Evolutionary conservation across 2,113 vertebrate genomes (phyloP).

Genomic region (Oreochromis spilurus): DNA sequence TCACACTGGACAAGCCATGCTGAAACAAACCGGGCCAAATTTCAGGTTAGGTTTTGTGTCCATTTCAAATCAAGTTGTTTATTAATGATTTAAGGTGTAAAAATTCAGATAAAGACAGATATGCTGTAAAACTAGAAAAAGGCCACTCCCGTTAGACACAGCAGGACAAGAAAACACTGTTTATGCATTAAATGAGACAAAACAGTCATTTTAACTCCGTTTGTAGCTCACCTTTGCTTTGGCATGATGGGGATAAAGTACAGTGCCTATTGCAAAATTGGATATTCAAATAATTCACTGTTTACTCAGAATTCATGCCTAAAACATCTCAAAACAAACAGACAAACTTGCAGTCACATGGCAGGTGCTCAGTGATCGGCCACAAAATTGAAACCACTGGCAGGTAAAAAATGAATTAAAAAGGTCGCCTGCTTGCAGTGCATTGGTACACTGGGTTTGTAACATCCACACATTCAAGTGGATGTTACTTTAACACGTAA

Average conservation of each 20-base stretch:
- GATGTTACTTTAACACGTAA: background rate
- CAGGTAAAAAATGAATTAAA: background rate
- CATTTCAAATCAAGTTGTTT: background rate
- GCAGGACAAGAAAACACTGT: background rate
- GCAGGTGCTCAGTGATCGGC: background rate
- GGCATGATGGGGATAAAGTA: constrained; percentile 17
- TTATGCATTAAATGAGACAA: background rate
- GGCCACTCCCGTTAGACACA: background rate
- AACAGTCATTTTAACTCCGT: background rate
- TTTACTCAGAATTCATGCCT: background rate
- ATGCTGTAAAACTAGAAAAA: background rate
- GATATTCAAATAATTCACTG: background rate
- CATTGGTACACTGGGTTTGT: background rate
- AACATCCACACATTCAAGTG: background rate
- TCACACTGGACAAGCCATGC: constrained; percentile 5
- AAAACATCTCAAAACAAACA: background rate
- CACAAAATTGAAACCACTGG: background rate
- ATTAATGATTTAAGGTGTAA: background rate
- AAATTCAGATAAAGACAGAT: background rate
- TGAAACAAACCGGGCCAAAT: background rate
- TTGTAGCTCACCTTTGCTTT: constrained; percentile 32
- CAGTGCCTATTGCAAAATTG: background rate
- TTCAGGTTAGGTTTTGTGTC: background rate
- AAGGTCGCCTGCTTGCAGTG: background rate
- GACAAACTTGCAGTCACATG: background rate